A percentile compares a stretch with the other conserved stretches of the same genome.
These are phyloP conservation scores for Oreamnos americanus DNA, from an alignment of 2,113 vertebrate species.

Conservation along the genomic window DNA sequence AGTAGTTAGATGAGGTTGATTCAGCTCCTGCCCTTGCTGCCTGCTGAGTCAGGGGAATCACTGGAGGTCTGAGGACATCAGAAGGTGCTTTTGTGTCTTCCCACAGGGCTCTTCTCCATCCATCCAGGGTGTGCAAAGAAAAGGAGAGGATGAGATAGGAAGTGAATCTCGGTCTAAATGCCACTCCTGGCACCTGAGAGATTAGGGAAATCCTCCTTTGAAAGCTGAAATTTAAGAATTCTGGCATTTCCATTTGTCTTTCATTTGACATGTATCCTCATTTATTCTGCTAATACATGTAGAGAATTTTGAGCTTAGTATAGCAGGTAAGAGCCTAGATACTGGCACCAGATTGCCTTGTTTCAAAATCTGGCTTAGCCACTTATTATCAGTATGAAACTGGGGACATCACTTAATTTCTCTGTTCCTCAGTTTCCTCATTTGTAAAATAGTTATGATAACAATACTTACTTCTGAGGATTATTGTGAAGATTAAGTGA, in stretches of 20 bases:
- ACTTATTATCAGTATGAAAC: neutral
- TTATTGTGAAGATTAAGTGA: neutral
- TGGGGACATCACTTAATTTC: neutral
- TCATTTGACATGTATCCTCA: neutral
- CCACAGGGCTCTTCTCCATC: neutral
- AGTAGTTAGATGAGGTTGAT: neutral
- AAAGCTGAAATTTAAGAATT: neutral
- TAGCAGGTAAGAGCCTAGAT: neutral
- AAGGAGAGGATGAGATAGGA: neutral
- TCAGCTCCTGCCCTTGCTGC: neutral
- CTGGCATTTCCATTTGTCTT: neutral
- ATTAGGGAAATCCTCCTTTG: neutral
- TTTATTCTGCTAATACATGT: neutral
- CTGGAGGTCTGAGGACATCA: neutral
- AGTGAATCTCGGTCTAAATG: neutral
- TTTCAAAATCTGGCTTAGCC: neutral
- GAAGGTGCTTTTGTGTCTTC: neutral
- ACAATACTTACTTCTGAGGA: neutral
- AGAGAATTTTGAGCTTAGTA: neutral
- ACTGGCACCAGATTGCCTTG: neutral
- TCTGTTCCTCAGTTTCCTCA: neutral
- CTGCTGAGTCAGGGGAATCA: neutral
- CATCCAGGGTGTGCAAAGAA: neutral
- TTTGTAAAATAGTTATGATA: neutral
- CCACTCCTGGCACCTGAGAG: neutral